Conservation (phyloP, 2,113 vertebrate species). For the Machaerirhynchus nigripectus region DNA sequence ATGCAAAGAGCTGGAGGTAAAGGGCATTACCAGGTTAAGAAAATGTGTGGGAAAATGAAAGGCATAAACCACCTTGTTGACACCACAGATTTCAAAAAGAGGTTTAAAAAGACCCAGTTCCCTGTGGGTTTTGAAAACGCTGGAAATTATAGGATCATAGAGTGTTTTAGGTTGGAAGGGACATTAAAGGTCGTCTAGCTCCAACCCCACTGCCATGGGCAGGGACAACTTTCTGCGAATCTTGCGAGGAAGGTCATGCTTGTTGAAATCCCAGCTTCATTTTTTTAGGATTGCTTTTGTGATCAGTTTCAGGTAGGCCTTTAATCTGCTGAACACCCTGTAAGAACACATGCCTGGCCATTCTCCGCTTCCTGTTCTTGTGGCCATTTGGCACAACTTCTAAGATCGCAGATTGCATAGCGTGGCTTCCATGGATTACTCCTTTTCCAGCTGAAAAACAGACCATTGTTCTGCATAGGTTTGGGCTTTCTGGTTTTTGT, state of each 20-base stretch:
- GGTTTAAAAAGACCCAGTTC: background rate
- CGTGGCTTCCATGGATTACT: background rate
- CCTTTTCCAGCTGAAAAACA: background rate
- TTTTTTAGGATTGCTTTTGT: background rate
- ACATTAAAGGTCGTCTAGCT: background rate
- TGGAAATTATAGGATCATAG: background rate
- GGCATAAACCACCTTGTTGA: background rate
- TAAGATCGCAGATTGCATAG: fast-evolving
- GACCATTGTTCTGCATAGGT: background rate
- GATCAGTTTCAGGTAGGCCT: background rate
- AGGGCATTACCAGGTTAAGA: background rate
- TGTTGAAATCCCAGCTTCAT: background rate
- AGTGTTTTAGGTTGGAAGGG: background rate
- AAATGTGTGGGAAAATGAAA: background rate
- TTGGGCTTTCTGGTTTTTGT: background rate
- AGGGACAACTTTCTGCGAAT: background rate
- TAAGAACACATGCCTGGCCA: background rate
- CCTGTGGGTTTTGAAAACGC: background rate
- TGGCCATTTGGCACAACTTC: background rate
- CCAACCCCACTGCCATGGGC: background rate
- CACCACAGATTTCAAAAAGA: background rate
- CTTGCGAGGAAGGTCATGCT: background rate
- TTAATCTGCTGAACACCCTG: background rate
- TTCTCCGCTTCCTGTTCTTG: background rate
- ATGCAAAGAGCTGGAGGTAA: background rate